phyloP scores from a whole-genome alignment of 2,113 vertebrate genomes.

The Columbina picui region DNA sequence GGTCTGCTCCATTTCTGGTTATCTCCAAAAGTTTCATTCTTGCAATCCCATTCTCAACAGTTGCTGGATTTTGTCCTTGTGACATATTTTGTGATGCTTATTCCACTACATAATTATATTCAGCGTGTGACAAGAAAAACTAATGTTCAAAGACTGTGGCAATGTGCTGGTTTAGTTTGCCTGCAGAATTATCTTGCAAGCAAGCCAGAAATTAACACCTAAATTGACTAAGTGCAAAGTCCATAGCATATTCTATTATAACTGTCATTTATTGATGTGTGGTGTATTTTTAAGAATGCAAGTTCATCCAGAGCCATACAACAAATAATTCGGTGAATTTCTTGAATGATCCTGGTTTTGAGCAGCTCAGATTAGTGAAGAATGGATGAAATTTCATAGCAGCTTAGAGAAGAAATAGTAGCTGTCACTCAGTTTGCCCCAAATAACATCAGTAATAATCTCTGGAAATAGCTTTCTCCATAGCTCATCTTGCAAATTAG shows the following conservation, averaged over 20 bases:
- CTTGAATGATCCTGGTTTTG: not conserved
- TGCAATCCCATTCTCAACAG: not conserved
- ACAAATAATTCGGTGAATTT: not conserved
- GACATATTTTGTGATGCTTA: not conserved
- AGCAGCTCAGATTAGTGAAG: not conserved
- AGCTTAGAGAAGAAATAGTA: slow-evolving; percentile 34
- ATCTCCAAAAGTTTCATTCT: not conserved
- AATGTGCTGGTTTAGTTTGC: not conserved
- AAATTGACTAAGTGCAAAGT: not conserved
- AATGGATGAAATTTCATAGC: slow-evolving; percentile 35
- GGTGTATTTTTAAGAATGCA: not conserved
- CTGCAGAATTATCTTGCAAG: not conserved
- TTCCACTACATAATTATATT: not conserved
- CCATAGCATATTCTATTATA: not conserved
- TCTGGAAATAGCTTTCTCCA: slow-evolving; percentile 53
- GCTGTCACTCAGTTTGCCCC: slow-evolving; percentile 57
- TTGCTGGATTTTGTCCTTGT: not conserved
- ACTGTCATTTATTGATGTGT: not conserved
- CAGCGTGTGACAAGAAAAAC: not conserved
- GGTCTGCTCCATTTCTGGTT: not conserved
- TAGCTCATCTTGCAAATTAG: slow-evolving; percentile 19
- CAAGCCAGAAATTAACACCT: not conserved
- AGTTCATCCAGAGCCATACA: not conserved
- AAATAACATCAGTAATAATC: slow-evolving; percentile 48
- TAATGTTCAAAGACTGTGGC: not conserved